Percentiles rank a stretch among this genome's conserved stretches.
Conservation (phyloP, 2,888 invertebrate genomes). For the Napeogenes inachia region DNA sequence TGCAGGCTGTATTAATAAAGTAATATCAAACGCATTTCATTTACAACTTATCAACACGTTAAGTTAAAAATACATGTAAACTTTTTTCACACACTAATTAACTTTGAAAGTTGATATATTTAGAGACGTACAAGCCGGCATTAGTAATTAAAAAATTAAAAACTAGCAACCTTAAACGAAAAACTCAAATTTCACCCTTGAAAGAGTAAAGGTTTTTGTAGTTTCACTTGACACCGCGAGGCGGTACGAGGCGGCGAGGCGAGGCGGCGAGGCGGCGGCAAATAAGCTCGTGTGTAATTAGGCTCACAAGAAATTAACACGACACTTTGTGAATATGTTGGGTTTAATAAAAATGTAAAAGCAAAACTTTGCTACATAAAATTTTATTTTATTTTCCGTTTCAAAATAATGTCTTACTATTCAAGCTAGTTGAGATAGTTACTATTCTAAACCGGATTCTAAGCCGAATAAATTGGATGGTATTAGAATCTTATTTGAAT, state of each 20-base stretch:
- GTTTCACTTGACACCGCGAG: slow-evolving; percentile 49
- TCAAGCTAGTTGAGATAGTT: too few relatives aligned
- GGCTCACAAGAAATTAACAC: slow-evolving; percentile 65
- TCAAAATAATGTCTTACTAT: neutral
- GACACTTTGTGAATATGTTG: slow-evolving; percentile 34
- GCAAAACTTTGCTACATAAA: neutral
- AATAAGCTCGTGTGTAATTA: slow-evolving; percentile 66
- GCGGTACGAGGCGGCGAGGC: slow-evolving; percentile 17
- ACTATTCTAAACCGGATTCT: too few relatives aligned
- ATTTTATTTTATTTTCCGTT: neutral
- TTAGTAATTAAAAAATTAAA: slow-evolving; percentile 21
- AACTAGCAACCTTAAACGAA: slow-evolving; percentile 21
- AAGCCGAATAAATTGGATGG: too few relatives aligned
- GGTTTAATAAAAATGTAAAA: slow-evolving; percentile 21
- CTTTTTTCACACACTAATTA: slow-evolving; percentile 7
- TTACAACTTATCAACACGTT: neutral
- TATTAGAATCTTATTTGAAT: too few relatives aligned
- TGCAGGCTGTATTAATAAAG: neutral
- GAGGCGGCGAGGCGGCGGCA: slow-evolving; percentile 19
- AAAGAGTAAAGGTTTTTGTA: slow-evolving; percentile 51
- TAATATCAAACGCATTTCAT: too few relatives aligned
- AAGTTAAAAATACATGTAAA: neutral
- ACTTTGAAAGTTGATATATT: neutral
- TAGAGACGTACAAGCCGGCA: slow-evolving; percentile 3
- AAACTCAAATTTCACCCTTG: slow-evolving; percentile 48